Base-by-base conservation (phyloP, 1,140 invertebrate species). In the Octopus sinensis region DNA sequence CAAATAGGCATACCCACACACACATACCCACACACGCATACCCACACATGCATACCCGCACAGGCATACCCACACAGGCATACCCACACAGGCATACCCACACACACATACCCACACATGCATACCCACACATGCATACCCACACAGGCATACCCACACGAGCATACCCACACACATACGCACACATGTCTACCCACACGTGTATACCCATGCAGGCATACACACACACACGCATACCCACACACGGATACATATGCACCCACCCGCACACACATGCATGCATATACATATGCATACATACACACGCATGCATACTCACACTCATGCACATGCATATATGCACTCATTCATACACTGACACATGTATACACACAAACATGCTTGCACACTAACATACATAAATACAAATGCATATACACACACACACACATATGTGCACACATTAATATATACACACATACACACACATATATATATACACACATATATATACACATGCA, bases 401-500 rank as follows among this genome's bases (percentile, higher is more conserved):
- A 30, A n/a, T 54, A n/a, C 12, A 56, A 51, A 17, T 62, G 51
- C 23, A 68, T 68, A 56, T n/a, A 56, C 54, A n/a, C 12, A n/a
- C 51, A 56, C 12, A 56, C n/a, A 56, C 23, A 17, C 62, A 4
- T n/a, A 56, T 54, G 10, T n/a, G 51, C 54, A 56, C 12, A 56
- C 54, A n/a, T n/a, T n/a, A n/a, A n/a, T n/a, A n/a, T n/a, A n/a
- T n/a, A n/a, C n/a, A n/a, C n/a, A n/a, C n/a, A n/a, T n/a, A 56
- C 53, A 76, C 73, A 80, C 30, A 80, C 62, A 73, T 51, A 80
- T 71, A 80, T 51, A 73, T 71, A 80, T 53, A 73, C 68, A 79
- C 54, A 79, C 54, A 54, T 56, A 79, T 13, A 56, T 23, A 79
- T 51, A 79, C 52, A 79, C 53, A 54, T 53, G 54, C 53, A 79